Evolutionary conservation across 2,888 invertebrate genomes (phyloP).

Genomic region (Cryptocephalus primarius): DNA sequence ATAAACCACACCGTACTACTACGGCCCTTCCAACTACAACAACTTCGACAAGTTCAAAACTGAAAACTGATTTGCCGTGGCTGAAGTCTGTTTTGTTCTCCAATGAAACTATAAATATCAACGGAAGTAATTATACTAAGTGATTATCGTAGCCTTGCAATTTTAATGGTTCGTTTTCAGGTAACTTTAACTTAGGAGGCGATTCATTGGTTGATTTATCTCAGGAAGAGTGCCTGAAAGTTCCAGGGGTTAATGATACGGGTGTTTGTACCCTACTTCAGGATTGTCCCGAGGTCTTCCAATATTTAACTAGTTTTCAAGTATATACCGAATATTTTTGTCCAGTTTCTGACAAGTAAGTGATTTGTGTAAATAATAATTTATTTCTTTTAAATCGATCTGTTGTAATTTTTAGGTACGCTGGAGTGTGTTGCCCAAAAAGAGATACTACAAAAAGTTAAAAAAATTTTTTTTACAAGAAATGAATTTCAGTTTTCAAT

Average conservation of each 20-base stretch:
- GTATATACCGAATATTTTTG: conserved; percentile 9
- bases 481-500: too few species aligned
- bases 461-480: too few species aligned
- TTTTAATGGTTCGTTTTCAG: background rate
- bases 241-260: conserved; percentile 3
- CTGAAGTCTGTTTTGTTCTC: conserved; percentile 3
- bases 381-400: background rate
- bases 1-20: too few species aligned
- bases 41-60: background rate
- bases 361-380: background rate
- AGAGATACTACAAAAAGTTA: background rate
- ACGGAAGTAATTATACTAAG: too few species aligned
- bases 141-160: background rate
- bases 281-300: background rate
- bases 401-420: conserved; percentile 1
- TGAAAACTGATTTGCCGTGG: conserved; percentile 3
- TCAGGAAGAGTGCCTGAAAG: conserved; percentile 2
- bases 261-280: conserved; percentile 2
- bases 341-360: conserved; percentile 5
- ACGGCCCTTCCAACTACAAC: background rate
- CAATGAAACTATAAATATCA: conserved; percentile 3
- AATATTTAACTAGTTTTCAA: conserved; percentile 7
- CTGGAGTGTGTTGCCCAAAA: conserved; percentile 5
- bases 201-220: background rate
- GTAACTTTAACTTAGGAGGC: conserved; percentile 4